A percentile compares a stretch with the other conserved stretches of the same genome.
phyloP scores from a whole-genome alignment of 2,113 vertebrate species.

The Clarias macrocephalus region DNA sequence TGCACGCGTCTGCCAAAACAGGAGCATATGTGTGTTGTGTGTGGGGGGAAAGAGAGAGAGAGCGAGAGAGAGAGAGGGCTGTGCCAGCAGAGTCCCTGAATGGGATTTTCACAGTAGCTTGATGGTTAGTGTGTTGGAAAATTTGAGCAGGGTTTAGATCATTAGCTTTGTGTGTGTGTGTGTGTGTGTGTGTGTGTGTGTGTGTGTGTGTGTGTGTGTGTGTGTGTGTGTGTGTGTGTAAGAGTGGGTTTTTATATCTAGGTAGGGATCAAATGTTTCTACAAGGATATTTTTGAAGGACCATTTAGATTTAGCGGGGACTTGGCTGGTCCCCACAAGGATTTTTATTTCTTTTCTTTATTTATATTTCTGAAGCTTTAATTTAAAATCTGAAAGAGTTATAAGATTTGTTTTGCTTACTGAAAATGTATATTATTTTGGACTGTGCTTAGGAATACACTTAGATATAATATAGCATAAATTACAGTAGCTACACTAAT shows the following conservation, averaged over 20 bases:
- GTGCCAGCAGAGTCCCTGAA: slow-evolving; percentile 21
- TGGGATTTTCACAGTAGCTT: slow-evolving; percentile 31
- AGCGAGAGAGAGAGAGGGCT: background rate
- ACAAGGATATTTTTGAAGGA: background rate
- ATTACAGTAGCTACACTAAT: background rate
- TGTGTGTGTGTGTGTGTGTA: background rate
- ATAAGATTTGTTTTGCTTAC: background rate
- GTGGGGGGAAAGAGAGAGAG: background rate
- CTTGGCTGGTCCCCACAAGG: background rate
- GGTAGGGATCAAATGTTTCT: background rate
- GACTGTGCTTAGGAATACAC: background rate
- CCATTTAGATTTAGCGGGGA: background rate
- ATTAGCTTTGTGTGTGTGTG: slow-evolving; percentile 11
- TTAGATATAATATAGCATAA: background rate
- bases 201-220: background rate
- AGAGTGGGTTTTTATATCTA: background rate
- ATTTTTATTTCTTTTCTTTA: background rate
- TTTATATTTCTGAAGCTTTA: background rate
- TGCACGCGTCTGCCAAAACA: slow-evolving; percentile 53
- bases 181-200: too few species aligned
- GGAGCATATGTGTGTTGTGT: slow-evolving; percentile 40
- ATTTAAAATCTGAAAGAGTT: background rate
- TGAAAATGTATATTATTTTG: background rate
- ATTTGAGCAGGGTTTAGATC: slow-evolving; percentile 22
- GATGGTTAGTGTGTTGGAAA: slow-evolving; percentile 31